A percentile compares a stretch with the other conserved stretches of the same genome.
phyloP scores from a whole-genome alignment of 2,113 vertebrate species.

The Natator depressus region DNA sequence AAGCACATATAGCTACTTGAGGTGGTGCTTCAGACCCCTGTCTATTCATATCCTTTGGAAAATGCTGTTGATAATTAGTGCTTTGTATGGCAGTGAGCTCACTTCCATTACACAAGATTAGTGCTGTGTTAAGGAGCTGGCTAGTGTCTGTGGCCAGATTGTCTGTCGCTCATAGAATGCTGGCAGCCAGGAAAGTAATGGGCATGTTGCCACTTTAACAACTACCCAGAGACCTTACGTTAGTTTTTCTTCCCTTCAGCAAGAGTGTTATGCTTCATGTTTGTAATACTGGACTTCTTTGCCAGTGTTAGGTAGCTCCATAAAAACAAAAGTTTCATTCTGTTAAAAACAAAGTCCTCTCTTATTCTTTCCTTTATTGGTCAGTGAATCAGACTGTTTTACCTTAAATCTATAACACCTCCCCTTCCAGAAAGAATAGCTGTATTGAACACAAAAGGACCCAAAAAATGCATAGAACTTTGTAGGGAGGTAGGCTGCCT shows the following conservation, averaged over 20 bases:
- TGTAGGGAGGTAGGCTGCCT: constrained; percentile 58
- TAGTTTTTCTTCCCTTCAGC: constrained; percentile 60
- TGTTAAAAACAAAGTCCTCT: constrained; percentile 68
- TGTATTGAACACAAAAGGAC: constrained; percentile 29
- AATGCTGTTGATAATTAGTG: constrained; percentile 80
- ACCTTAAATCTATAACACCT: constrained; percentile 57
- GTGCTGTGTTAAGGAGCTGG: constrained; percentile 71
- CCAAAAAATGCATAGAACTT: constrained; percentile 38
- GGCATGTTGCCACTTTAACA: constrained; percentile 72
- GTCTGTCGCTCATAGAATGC: constrained; percentile 60
- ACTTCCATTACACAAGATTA: constrained; percentile 80
- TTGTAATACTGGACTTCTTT: constrained; percentile 39
- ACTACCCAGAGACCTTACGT: constrained; percentile 60
- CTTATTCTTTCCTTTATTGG: constrained; percentile 48
- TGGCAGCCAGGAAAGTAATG: constrained; percentile 72
- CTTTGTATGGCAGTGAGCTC: constrained; percentile 80
- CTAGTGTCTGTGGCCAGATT: constrained; percentile 70
- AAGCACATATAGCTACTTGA: constrained; percentile 50
- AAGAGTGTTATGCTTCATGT: background rate
- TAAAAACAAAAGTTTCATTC: constrained; percentile 55
- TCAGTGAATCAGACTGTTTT: constrained; percentile 38
- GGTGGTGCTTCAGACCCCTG: constrained; percentile 59
- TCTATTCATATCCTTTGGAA: constrained; percentile 77
- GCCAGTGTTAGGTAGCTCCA: constrained; percentile 24
- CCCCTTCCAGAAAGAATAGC: constrained; percentile 53